phyloP scores from a whole-genome alignment of 2,888 invertebrate genomes.

The Trichopria drosophilae region DNA sequence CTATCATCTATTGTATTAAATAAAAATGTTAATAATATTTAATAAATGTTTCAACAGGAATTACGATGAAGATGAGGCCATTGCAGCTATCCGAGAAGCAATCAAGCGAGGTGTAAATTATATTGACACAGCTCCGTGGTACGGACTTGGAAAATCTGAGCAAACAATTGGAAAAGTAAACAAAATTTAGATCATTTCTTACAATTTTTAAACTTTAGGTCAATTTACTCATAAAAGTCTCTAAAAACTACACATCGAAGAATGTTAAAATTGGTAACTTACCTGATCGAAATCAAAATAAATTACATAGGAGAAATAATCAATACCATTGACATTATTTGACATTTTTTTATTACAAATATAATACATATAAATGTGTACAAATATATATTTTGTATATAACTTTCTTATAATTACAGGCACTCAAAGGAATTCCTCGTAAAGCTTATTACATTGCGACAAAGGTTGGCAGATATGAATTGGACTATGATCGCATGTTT shows the following conservation, averaged over 20 bases:
- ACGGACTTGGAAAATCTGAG: conserved; percentile 87
- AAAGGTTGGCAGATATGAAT: conserved; percentile 86
- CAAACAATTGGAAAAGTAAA: conserved; percentile 75
- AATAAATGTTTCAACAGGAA: conserved; percentile 57
- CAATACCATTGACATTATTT: too few species aligned
- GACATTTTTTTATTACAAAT: neutral
- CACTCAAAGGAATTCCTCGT: conserved; percentile 77
- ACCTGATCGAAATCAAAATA: neutral
- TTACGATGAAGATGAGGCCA: conserved; percentile 68
- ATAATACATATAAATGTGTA: neutral
- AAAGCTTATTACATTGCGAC: conserved; percentile 86
- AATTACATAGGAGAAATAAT: too few species aligned
- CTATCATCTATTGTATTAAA: conserved; percentile 1
- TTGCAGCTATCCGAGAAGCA: conserved; percentile 70
- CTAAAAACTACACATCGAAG: too few species aligned
- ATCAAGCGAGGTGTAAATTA: conserved; percentile 84
- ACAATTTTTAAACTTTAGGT: too few species aligned
- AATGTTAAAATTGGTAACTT: neutral
- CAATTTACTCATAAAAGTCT: too few species aligned
- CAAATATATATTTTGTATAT: neutral
- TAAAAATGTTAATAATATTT: conserved; percentile 3
- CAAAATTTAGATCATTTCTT: conserved; percentile 5
- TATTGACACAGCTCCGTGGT: conserved; percentile 91
- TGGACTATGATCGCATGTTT: conserved; percentile 74
- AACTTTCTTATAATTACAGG: conserved; percentile 62